Base-by-base conservation (phyloP, 2,888 invertebrate genomes). In the Elysia crispata region DNA sequence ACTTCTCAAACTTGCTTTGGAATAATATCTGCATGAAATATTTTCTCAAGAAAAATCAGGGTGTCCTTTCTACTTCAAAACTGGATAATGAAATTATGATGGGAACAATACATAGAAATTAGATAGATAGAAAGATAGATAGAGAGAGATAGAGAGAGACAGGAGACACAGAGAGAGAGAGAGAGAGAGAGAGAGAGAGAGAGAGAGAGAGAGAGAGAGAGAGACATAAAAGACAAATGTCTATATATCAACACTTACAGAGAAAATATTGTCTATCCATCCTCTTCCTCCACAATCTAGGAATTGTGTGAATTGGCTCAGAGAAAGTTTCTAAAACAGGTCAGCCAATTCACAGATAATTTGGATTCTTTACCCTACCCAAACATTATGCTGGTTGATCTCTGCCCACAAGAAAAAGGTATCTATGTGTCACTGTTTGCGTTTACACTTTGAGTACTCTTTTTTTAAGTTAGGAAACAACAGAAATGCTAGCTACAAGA, bases 231-330 rank as follows among this genome's bases (percentile, higher is more conserved):
- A 30, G 30, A 28, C 28, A 69, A 15, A 28, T 3, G 11, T 11
- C 11, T 11, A 41, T 41, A 11, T 6, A 11, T 3, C 41, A 41
- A 41, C 3, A 41, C 11, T 41, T 41, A 6, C 41, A 41, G 5
- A 41, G 11, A 41, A 41, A 3, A 41, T 6, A 41, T 41, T 41
- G 11, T 6, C 41, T 41, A 41, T 11, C 41, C 41, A 41, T 41
- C 41, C 41, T 41, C 50, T 50, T 15, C 28, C 18, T 77, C 75
- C 28, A 33, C 13, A 33, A 33, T 83, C 6, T 82, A 91, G 91
- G 91, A 91, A 80, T 83, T 91, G 72, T 88, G 87, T 83, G 91
- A 91, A 83, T 81, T 91, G 60, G 90, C 89, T 6, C 91, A 91
- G 85, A 85, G 91, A 50, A 91, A 91, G 83, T 89, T 91, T 77